phyloP scores from a whole-genome alignment of 2,888 invertebrate species.

The Geotrupes spiniger region DNA sequence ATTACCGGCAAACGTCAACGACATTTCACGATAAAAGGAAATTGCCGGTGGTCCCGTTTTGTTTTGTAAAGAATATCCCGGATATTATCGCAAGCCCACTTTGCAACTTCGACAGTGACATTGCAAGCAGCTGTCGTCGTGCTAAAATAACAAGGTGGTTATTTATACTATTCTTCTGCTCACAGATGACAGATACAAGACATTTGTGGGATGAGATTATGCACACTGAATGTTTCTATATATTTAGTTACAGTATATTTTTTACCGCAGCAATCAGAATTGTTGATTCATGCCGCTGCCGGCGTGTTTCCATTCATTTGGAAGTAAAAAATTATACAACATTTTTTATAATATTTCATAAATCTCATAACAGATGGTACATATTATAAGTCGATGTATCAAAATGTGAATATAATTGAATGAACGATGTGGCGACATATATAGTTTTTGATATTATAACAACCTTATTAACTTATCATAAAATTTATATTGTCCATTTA shows the following conservation, averaged over 20 bases:
- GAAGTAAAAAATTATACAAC: too few relatives aligned
- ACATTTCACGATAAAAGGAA: slow-evolving; percentile 20
- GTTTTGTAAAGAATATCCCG: slow-evolving; percentile 20
- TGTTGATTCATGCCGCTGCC: too few relatives aligned
- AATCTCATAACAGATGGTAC: too few relatives aligned
- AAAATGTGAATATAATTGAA: too few relatives aligned
- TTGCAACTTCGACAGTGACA: slow-evolving; percentile 24
- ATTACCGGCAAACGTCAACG: slow-evolving; percentile 4
- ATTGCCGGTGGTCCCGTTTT: slow-evolving; percentile 25
- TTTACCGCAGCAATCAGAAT: not conserved
- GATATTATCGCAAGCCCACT: slow-evolving; percentile 30
- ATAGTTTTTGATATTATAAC: too few relatives aligned
- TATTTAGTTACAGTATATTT: slow-evolving; percentile 4
- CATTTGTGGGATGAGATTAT: slow-evolving; percentile 15
- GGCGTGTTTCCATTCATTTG: too few relatives aligned
- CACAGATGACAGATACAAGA: slow-evolving; percentile 20
- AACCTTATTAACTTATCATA: too few relatives aligned
- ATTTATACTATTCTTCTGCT: slow-evolving; percentile 20
- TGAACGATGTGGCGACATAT: too few relatives aligned
- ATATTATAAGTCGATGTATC: too few relatives aligned
- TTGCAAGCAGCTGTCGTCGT: slow-evolving; percentile 20
- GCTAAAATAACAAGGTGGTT: slow-evolving; percentile 27
- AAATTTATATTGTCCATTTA: too few relatives aligned
- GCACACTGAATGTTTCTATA: slow-evolving; percentile 1
- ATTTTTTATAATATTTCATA: too few relatives aligned